Percentiles rank a stretch among this genome's conserved stretches.
phyloP scores from a whole-genome alignment of 2,113 vertebrate genomes.

The Phrynocephalus versicolor region DNA sequence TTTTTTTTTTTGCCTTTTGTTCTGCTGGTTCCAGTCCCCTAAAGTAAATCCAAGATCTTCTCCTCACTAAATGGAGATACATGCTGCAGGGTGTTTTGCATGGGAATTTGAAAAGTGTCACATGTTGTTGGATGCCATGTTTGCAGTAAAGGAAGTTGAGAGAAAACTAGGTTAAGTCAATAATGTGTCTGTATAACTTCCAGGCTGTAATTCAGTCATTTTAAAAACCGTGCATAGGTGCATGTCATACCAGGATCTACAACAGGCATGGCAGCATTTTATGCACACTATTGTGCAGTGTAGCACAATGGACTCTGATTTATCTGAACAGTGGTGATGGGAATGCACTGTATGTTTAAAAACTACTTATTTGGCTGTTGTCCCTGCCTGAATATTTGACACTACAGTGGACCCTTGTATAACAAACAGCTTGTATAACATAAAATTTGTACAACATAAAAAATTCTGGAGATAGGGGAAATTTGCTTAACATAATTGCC shows the following conservation, averaged over 20 bases:
- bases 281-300: background rate
- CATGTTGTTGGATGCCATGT: conserved; percentile 6
- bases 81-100: conserved; percentile 7
- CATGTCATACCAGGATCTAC: fast-evolving
- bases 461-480: too few relatives aligned
- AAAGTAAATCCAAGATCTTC: conserved; percentile 29
- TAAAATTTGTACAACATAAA: too few relatives aligned
- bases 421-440: too few relatives aligned
- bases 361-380: background rate
- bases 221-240: background rate
- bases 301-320: background rate
- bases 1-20: conserved; percentile 56
- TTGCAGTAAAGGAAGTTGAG: conserved; percentile 31
- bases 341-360: background rate
- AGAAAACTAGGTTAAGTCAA: conserved; percentile 27
- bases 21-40: conserved; percentile 41
- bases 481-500: too few relatives aligned
- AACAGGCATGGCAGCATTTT: background rate
- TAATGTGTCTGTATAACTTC: conserved; percentile 21
- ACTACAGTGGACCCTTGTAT: too few relatives aligned
- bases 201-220: background rate
- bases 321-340: background rate
- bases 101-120: background rate
- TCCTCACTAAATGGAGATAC: background rate
- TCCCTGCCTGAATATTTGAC: background rate